A percentile compares a stretch with the other conserved stretches of the same genome.
Evolutionary conservation across 64 coral and sea anemone genomes (phyloP).

Genomic region (Pocillopora verrucosa): DNA sequence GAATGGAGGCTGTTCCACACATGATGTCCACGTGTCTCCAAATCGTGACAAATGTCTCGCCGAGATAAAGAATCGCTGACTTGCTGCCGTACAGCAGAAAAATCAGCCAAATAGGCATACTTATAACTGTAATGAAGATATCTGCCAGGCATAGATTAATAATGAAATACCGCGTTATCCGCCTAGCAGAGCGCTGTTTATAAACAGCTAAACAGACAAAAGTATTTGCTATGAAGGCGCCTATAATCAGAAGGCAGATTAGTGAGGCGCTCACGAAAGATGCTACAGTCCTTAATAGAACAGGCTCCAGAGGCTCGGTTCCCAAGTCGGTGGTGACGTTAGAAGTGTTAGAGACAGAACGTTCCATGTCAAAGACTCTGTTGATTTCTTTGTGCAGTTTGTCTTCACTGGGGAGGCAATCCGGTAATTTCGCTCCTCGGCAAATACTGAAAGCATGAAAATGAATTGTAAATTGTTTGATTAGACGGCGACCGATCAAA

Average conservation of each 20-base stretch:
- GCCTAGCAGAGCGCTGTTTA: conserved; percentile 38
- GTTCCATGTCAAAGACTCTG: neutral
- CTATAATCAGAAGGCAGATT: conserved; percentile 50
- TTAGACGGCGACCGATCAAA: too few species aligned
- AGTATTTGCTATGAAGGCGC: conserved; percentile 44
- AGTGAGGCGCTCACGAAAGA: conserved; percentile 38
- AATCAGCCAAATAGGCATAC: conserved; percentile 71
- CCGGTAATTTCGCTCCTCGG: neutral
- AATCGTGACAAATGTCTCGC: conserved; percentile 22
- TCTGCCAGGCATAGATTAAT: conserved; percentile 75
- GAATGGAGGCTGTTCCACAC: conserved; percentile 82
- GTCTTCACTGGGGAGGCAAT: neutral
- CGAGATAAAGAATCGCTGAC: neutral
- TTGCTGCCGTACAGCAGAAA: conserved; percentile 34
- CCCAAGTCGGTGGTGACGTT: neutral
- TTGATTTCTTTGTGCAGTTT: neutral
- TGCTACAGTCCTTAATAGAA: neutral
- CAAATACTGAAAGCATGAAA: too few species aligned
- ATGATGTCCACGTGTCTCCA: conserved; percentile 69
- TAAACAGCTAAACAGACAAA: conserved; percentile 67
- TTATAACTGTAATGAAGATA: conserved; percentile 63
- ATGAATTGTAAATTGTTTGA: too few species aligned
- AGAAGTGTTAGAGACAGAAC: neutral
- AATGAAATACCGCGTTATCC: conserved; percentile 70
- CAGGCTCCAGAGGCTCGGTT: neutral